Evolutionary conservation across 2,888 invertebrate genomes (phyloP).

Genomic region (Neoitamus cyanurus): DNA sequence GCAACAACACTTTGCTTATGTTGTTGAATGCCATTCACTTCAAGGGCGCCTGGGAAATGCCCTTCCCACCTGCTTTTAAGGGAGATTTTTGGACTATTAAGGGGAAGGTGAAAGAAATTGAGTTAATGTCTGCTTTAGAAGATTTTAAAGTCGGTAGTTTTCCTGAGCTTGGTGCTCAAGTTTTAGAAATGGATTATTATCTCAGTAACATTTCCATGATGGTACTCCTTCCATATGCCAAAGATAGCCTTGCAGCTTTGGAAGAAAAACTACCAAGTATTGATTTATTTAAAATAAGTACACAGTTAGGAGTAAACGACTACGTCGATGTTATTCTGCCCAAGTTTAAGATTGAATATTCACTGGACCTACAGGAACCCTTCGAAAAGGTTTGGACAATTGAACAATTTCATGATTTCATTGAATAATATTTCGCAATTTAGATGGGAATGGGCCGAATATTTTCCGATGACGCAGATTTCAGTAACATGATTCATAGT

Average conservation of each 20-base stretch:
- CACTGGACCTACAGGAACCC: constrained; percentile 71
- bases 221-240: constrained; percentile 77
- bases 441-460: constrained; percentile 79
- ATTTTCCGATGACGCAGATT: constrained; percentile 71
- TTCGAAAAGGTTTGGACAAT: constrained; percentile 69
- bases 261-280: constrained; percentile 72
- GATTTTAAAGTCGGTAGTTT: constrained; percentile 66
- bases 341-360: constrained; percentile 84
- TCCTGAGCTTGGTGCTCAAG: constrained; percentile 68
- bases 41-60: constrained; percentile 79
- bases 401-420: background rate
- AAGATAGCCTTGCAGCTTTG: constrained; percentile 73
- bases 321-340: constrained; percentile 75
- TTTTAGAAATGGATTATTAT: constrained; percentile 79
- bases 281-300: constrained; percentile 69
- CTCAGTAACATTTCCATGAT: constrained; percentile 79
- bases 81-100: constrained; percentile 71
- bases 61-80: constrained; percentile 71
- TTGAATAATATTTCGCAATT: constrained; percentile 64
- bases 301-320: constrained; percentile 66
- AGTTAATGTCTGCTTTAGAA: constrained; percentile 76
- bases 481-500: constrained; percentile 71
- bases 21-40: constrained; percentile 89
- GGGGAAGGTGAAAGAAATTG: constrained; percentile 59
- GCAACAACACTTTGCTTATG: constrained; percentile 71